Base-by-base conservation (phyloP, 2,797 vertebrate genomes). In the Ispidina picta region DNA sequence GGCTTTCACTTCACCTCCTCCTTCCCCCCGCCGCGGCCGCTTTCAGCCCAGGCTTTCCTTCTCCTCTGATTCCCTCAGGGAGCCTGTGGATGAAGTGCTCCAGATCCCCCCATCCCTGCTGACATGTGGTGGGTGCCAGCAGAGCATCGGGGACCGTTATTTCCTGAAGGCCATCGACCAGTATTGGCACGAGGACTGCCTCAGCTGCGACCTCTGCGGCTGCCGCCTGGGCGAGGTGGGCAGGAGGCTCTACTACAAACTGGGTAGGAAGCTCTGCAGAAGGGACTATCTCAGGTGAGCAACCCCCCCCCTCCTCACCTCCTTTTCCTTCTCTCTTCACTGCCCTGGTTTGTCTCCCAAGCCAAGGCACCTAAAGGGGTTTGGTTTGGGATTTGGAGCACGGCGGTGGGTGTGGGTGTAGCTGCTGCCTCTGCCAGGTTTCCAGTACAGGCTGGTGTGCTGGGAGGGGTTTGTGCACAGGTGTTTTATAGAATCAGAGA, bases 121-220 rank as follows among this genome's bases (percentile, higher is more conserved):
- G 97, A 99, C 98, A 76, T 99, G 99, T 0, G 99, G 99, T 5
- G 99, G 99, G 15, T 99, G 99, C 97, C 99, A 99, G 96, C 99
- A 99, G 98, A 99, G 98, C 97, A 99, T 99, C 4, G 99, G 99
- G 39, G 99, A 99, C 97, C 98, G 99, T 21, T 99, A 99, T 95
- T 99, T 99, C 97, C 98, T 99, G 39, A 99, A 99, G 96, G 99
- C 99, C 97, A 99, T 99, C 35, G 99, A 99, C 90, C 99, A 99
- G 97, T 99, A 99, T 98, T 99, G 99, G 99, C 99, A 99, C 1
- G 99, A 99, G 93, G 99, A 99, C 97, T 99, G 99, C 86, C 98
- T 99, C 89, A 99, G 99, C 98, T 99, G 99, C 15, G 99, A 99
- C 97, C 98, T 99, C 69, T 99, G 99, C 1, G 99, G 99, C 56